Conservation (phyloP, 2,113 vertebrate genomes). For the Marcusenius ussheri region DNA sequence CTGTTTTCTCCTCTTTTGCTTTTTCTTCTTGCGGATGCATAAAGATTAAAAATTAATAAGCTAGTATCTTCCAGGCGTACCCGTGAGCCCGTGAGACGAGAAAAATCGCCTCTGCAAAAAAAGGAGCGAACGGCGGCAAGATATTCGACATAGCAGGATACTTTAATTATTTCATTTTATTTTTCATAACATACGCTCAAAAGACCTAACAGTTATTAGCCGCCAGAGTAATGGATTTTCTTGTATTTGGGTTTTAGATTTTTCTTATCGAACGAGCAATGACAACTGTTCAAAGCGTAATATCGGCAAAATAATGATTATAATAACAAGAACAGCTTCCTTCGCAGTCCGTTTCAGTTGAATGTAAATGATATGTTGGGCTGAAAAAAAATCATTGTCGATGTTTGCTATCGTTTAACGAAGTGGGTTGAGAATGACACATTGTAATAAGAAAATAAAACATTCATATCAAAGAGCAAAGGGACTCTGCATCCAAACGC, state of each 20-base stretch:
- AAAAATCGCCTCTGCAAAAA: constrained; percentile 35
- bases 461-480: background rate
- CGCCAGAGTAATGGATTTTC: background rate
- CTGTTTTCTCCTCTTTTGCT: constrained; percentile 52
- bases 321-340: background rate
- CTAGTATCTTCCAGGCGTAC: constrained; percentile 45
- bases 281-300: background rate
- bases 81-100: constrained; percentile 25
- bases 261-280: background rate
- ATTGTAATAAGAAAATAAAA: constrained; percentile 7
- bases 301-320: background rate
- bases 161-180: constrained; percentile 3
- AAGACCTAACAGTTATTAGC: background rate
- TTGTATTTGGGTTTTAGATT: background rate
- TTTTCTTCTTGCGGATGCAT: constrained; percentile 64
- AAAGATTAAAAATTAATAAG: constrained; percentile 63
- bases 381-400: background rate
- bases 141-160: constrained; percentile 36
- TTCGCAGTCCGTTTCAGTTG: constrained; percentile 27
- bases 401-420: constrained; percentile 11
- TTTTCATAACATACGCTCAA: background rate
- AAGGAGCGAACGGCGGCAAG: constrained; percentile 16
- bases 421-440: background rate
- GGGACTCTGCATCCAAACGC: constrained; percentile 48
- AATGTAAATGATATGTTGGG: background rate